Base-by-base conservation (phyloP, 2,888 invertebrate genomes). In the Poecilobothrus nobilitatus region DNA sequence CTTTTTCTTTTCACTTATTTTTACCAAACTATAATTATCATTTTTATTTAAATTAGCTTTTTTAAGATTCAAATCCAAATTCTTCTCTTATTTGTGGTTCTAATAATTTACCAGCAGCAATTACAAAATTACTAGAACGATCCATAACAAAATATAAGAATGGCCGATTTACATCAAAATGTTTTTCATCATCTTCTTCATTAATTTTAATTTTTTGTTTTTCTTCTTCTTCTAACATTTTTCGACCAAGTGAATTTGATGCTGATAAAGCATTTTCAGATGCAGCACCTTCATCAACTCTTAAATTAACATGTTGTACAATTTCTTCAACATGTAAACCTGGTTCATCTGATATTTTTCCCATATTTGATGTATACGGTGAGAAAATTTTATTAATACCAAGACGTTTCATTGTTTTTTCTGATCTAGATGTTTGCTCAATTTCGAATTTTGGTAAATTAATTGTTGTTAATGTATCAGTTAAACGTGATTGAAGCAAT, bases 311-410 rank as follows among this genome's bases (percentile, higher is more conserved):
- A 70, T 87, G 86, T 75, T 89, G 89, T 2, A 88, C 88, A 71
- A 89, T 77, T 76, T 88, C 88, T 71, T 88, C 87, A 0, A 89
- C 85, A 75, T 86, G 87, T n/a, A 88, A 78, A n/a, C 87, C 86
- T 69, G 84, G 81, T 65, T 85, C 84, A 4, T 84, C 79, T 2
- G 88, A 86, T 8, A 89, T 83, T 0, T 86, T 83, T 0, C 85
- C 83, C 20, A 89, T 78, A 73, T 88, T 86, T 0, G 88, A 87
- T 61, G 77, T 74, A 2, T 85, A 84, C 1, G 85, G 83, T 6
- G 84, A 84, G 77, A 88, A 88, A 66, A 88, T 83, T 70, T 83
- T 84, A 73, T 83, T 85, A 0, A 88, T 83, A 0, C 88, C 88
- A 63, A 87, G 83, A 81, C 84, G 77, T 64, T 82, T 79, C 0